phyloP scores from a whole-genome alignment of 2,888 invertebrate species.

The Agrilus mali region DNA sequence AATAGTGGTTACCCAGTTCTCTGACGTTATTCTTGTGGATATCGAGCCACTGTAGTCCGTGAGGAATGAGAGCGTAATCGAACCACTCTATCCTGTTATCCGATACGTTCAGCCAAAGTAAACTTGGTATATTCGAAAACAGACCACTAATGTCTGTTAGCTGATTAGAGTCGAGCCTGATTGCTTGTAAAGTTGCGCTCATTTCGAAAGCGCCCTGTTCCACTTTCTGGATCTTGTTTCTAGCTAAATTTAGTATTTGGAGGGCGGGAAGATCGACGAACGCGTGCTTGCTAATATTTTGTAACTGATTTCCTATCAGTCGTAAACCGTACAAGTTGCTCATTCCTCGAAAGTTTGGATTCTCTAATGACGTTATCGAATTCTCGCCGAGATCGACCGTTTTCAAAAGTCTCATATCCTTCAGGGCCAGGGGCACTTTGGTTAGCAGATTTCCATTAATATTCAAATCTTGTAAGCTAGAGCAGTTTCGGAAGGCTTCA shows the following conservation, averaged over 20 bases:
- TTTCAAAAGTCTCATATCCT: slow-evolving; percentile 73
- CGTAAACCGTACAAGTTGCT: slow-evolving; percentile 77
- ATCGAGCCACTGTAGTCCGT: slow-evolving; percentile 77
- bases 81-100: slow-evolving; percentile 83
- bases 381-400: slow-evolving; percentile 89
- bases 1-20: slow-evolving; percentile 64
- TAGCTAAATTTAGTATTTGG: slow-evolving; percentile 77
- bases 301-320: slow-evolving; percentile 78
- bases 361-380: slow-evolving; percentile 66
- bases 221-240: slow-evolving; percentile 67
- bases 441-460: slow-evolving; percentile 77
- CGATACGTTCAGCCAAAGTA: slow-evolving; percentile 83
- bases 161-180: slow-evolving; percentile 75
- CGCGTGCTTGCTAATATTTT: slow-evolving; percentile 66
- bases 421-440: slow-evolving; percentile 66
- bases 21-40: slow-evolving; percentile 75
- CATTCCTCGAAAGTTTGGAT: slow-evolving; percentile 72
- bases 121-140: slow-evolving; percentile 69
- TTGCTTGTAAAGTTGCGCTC: slow-evolving; percentile 69
- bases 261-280: slow-evolving; percentile 68
- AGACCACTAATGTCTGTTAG: slow-evolving; percentile 71
- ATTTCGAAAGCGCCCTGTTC: slow-evolving; percentile 72
- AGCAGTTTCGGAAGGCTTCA: slow-evolving; percentile 83
- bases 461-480: slow-evolving; percentile 80
- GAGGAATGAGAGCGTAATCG: slow-evolving; percentile 75